A percentile compares a stretch with the other conserved stretches of the same genome.
Conservation (phyloP, 30 jellyfish, hydroid and myxozoan species). For the Morbakka virulenta region DNA sequence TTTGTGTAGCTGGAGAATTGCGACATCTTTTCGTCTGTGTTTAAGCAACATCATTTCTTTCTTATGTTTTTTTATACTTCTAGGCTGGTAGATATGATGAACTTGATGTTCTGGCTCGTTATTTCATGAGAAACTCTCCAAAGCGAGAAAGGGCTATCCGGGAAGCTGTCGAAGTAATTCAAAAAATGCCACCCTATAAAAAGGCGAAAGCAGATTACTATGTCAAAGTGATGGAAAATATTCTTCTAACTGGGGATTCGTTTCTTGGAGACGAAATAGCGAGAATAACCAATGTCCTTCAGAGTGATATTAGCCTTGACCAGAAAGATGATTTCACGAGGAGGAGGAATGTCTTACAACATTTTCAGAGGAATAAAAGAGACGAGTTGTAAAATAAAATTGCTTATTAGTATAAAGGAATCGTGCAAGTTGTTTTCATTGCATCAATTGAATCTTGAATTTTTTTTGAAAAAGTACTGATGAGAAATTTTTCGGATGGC, state of each 20-base stretch:
- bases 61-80: neutral
- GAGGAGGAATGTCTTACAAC: conserved; percentile 63
- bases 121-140: conserved; percentile 71
- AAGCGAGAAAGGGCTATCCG: conserved; percentile 74
- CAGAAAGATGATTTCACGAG: conserved; percentile 67
- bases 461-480: no score
- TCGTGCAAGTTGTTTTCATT: neutral
- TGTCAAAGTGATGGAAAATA: conserved; percentile 72
- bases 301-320: conserved; percentile 42
- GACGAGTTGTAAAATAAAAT: conserved; percentile 43
- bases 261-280: conserved; percentile 61
- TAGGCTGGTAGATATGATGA: conserved; percentile 86
- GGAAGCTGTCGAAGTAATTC: conserved; percentile 59
- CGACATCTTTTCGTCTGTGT: neutral
- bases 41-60: no score
- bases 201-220: conserved; percentile 66
- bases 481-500: no score
- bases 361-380: conserved; percentile 48
- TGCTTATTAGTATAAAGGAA: neutral
- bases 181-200: conserved; percentile 71
- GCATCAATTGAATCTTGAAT: neutral
- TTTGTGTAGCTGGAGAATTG: neutral
- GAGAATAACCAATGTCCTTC: conserved; percentile 63
- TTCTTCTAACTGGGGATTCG: conserved; percentile 60
- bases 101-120: conserved; percentile 63